phyloP scores from a whole-genome alignment of 2,797 vertebrate species.

The Sylvia borin region DNA sequence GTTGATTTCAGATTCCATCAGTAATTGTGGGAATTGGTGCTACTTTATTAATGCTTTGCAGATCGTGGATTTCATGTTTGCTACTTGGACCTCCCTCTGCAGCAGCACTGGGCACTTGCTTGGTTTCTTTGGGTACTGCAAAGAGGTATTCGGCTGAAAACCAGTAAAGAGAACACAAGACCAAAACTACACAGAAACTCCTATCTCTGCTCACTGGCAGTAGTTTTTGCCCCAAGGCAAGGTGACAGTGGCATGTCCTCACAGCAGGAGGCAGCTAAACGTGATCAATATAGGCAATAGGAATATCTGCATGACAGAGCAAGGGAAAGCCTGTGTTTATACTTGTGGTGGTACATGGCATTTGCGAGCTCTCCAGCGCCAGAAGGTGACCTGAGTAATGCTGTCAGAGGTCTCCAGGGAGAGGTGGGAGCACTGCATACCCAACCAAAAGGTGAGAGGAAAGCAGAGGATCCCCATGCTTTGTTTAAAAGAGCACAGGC shows the following conservation, averaged over 20 bases:
- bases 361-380: background rate
- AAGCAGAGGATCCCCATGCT: background rate
- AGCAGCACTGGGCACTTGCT: background rate
- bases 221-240: background rate
- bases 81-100: background rate
- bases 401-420: background rate
- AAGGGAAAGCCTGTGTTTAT: background rate
- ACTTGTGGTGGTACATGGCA: rapidly evolving
- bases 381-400: background rate
- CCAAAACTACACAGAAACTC: background rate
- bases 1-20: background rate
- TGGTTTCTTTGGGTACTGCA: background rate
- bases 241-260: background rate
- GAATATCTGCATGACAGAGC: background rate
- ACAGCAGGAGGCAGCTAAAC: background rate
- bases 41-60: background rate
- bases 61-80: background rate
- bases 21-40: background rate
- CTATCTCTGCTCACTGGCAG: background rate
- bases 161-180: background rate
- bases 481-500: background rate
- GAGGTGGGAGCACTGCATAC: background rate
- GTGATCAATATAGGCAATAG: background rate
- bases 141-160: background rate
- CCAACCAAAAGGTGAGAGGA: background rate